Percentiles rank a stretch among this genome's conserved stretches.
These are phyloP conservation scores for Drosophila pseudotakahashii DNA, from an alignment of 2,888 invertebrate genomes.

Conservation along the genomic window DNA sequence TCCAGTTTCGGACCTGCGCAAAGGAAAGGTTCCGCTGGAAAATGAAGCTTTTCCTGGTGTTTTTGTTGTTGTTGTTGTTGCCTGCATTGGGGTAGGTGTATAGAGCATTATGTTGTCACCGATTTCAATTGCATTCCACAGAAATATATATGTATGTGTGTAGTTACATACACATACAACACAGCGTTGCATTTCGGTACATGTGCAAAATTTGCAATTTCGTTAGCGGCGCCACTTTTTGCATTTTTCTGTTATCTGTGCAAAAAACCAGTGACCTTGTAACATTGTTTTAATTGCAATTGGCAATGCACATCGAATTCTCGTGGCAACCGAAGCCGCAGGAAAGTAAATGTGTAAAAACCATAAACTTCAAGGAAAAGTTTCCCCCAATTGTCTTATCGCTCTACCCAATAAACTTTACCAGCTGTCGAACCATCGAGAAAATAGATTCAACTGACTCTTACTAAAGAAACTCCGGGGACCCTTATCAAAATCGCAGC, in stretches of 20 bases:
- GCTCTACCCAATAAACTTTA: slow-evolving; percentile 27
- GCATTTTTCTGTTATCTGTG: slow-evolving; percentile 63
- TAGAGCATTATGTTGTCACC: slow-evolving; percentile 67
- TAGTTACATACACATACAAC: slow-evolving; percentile 17
- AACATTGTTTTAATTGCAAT: slow-evolving; percentile 73
- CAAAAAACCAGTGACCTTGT: slow-evolving; percentile 72
- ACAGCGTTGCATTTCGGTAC: slow-evolving; percentile 54
- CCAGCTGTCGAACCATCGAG: slow-evolving; percentile 41
- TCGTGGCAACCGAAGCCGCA: not conserved
- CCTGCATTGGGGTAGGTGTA: slow-evolving; percentile 65
- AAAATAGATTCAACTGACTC: slow-evolving; percentile 33
- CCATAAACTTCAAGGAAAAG: slow-evolving; percentile 12
- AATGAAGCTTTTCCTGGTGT: slow-evolving; percentile 18
- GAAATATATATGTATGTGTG: slow-evolving; percentile 31
- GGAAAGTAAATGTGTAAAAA: not conserved
- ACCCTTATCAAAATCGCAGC: slow-evolving; percentile 66
- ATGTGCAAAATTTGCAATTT: slow-evolving; percentile 75
- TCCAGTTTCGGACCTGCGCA: slow-evolving; percentile 76
- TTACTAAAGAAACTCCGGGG: slow-evolving; percentile 26
- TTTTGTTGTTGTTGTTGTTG: slow-evolving; percentile 33
- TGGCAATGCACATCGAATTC: slow-evolving; percentile 50
- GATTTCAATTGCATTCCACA: slow-evolving; percentile 75
- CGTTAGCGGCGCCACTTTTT: slow-evolving; percentile 65
- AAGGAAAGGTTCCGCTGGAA: slow-evolving; percentile 62
- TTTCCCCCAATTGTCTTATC: slow-evolving; percentile 14